These are phyloP conservation scores for Lymantria monacha DNA, from an alignment of 2,888 invertebrate species.

Conservation along the genomic window DNA sequence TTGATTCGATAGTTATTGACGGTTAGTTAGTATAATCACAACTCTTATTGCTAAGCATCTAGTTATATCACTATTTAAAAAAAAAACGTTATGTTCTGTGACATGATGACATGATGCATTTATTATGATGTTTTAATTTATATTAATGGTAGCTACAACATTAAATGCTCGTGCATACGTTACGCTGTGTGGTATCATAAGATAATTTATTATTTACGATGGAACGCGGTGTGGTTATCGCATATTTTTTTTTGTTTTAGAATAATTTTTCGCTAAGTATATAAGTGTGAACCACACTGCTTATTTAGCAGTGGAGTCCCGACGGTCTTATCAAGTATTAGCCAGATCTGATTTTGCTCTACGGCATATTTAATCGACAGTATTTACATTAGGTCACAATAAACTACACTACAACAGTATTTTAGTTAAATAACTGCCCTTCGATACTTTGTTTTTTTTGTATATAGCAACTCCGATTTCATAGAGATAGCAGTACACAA, in stretches of 20 bases:
- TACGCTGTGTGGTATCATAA: slow-evolving; percentile 70
- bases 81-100: slow-evolving; percentile 68
- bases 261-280: slow-evolving; percentile 57
- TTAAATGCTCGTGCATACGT: slow-evolving; percentile 69
- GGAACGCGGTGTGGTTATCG: slow-evolving; percentile 54
- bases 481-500: slow-evolving; percentile 43
- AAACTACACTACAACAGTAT: slow-evolving; percentile 69
- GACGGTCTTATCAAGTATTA: slow-evolving; percentile 57
- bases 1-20: slow-evolving; percentile 55
- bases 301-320: slow-evolving; percentile 23
- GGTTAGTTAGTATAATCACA: slow-evolving; percentile 79
- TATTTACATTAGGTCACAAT: slow-evolving; percentile 70
- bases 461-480: slow-evolving; percentile 58
- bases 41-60: slow-evolving; percentile 70
- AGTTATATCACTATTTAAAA: slow-evolving; percentile 65
- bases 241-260: slow-evolving; percentile 63
- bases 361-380: slow-evolving; percentile 60
- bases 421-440: slow-evolving; percentile 65
- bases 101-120: slow-evolving; percentile 82
- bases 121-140: slow-evolving; percentile 79
- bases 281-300: slow-evolving; percentile 53
- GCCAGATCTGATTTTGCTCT: slow-evolving; percentile 69
- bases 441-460: slow-evolving; percentile 63
- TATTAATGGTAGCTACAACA: slow-evolving; percentile 79
- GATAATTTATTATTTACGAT: slow-evolving; percentile 71